These are phyloP conservation scores for Apus apus DNA, from an alignment of 2,113 vertebrate species.

Conservation along the genomic window DNA sequence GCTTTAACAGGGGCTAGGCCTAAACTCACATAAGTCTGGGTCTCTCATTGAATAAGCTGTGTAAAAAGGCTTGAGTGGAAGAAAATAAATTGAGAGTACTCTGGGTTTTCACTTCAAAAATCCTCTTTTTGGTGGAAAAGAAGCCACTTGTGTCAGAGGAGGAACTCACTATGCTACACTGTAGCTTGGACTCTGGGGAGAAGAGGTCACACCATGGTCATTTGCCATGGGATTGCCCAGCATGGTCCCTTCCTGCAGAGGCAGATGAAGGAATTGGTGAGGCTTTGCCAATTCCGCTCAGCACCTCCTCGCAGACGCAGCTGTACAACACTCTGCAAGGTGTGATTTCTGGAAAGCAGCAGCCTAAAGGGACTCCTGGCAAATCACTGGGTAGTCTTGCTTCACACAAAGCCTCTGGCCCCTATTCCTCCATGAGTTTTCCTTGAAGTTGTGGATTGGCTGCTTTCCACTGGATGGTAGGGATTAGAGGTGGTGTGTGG, in stretches of 20 bases:
- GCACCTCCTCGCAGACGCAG: not conserved
- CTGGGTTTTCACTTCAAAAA: not conserved
- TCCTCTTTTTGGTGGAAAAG: not conserved
- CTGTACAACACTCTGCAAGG: not conserved
- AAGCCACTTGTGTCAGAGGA: not conserved
- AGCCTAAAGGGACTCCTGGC: not conserved
- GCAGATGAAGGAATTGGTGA: not conserved
- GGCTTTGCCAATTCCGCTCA: not conserved
- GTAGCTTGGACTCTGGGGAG: not conserved
- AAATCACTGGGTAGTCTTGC: constrained; percentile 1
- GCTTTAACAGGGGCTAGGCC: not conserved
- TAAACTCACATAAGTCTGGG: not conserved
- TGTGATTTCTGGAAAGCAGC: constrained; percentile 27
- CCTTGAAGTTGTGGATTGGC: not conserved
- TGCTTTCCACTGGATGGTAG: not conserved
- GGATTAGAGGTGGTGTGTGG: not conserved
- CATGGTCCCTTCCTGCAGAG: not conserved
- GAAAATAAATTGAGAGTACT: not conserved
- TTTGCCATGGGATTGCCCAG: not conserved
- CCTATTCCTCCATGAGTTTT: not conserved
- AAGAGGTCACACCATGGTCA: not conserved
- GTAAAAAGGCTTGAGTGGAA: constrained; percentile 5
- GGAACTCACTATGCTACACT: not conserved
- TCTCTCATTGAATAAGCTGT: not conserved
- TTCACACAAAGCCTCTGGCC: not conserved